Conservation (phyloP, 30 jellyfish, hydroid and myxozoan genomes). For the Pelagia noctiluca region DNA sequence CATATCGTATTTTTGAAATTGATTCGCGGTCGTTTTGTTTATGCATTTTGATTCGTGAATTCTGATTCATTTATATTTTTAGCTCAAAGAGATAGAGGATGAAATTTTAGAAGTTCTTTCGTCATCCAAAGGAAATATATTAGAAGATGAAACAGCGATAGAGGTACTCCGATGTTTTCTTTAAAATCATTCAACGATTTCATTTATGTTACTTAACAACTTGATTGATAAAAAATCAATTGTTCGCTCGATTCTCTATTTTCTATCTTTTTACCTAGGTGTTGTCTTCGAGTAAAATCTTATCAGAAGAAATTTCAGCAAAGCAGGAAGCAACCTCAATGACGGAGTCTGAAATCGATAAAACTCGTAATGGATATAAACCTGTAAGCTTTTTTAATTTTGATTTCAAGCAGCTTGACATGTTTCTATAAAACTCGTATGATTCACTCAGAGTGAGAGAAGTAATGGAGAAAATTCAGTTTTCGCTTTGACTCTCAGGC, state of each 20-base stretch:
- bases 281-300: slow-evolving; percentile 60
- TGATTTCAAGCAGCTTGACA: too few relatives aligned
- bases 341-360: slow-evolving; percentile 66
- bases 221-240: background rate
- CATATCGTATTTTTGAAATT: background rate
- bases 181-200: too few relatives aligned
- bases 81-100: background rate
- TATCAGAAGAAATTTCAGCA: slow-evolving; percentile 62
- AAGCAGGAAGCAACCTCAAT: slow-evolving; percentile 60
- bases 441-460: too few relatives aligned
- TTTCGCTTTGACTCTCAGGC: too few relatives aligned
- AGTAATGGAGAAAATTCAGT: too few relatives aligned
- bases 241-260: background rate
- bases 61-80: background rate
- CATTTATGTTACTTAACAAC: background rate
- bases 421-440: too few relatives aligned
- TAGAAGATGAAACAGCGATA: slow-evolving; percentile 75
- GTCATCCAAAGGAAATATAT: slow-evolving; percentile 5
- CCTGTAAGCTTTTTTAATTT: too few relatives aligned
- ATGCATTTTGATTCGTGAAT: background rate
- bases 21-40: background rate
- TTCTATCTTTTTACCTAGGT: slow-evolving; percentile 20
- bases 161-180: slow-evolving; percentile 35
- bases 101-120: background rate
- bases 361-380: slow-evolving; percentile 67